Conservation (phyloP, 2,888 invertebrate species). For the Candidula unifasciata region DNA sequence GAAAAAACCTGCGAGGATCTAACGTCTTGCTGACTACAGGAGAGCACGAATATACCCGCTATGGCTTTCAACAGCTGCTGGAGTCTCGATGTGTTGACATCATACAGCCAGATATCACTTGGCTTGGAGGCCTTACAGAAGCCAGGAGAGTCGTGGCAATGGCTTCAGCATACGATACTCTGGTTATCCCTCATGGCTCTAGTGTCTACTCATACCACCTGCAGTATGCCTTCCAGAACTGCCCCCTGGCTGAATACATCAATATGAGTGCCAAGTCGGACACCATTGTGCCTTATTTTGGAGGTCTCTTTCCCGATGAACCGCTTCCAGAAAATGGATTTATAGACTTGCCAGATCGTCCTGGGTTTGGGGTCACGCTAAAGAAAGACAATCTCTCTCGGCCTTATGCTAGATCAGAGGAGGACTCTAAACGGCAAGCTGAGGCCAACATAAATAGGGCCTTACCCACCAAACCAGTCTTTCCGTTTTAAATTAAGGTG, state of each 20-base stretch:
- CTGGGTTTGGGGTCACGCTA: constrained; percentile 75
- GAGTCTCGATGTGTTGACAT: constrained; percentile 73
- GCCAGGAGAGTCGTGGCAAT: constrained; percentile 73
- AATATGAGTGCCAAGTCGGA: constrained; percentile 70
- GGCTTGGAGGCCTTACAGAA: constrained; percentile 76
- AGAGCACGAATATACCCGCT: constrained; percentile 75
- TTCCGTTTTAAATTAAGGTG: constrained; percentile 61
- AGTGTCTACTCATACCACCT: constrained; percentile 76
- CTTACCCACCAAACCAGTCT: constrained; percentile 60
- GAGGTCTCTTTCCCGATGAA: constrained; percentile 74
- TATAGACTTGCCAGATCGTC: constrained; percentile 72
- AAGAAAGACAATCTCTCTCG: constrained; percentile 64
- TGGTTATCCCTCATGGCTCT: constrained; percentile 75
- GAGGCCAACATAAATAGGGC: constrained; percentile 61
- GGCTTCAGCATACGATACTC: constrained; percentile 72
- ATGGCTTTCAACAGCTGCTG: constrained; percentile 72
- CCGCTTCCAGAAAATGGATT: constrained; percentile 73
- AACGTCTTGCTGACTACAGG: constrained; percentile 72
- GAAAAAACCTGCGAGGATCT: constrained; percentile 67
- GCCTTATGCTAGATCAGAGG: constrained; percentile 67
- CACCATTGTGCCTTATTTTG: constrained; percentile 73
- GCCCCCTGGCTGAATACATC: constrained; percentile 75
- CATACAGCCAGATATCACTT: constrained; percentile 76
- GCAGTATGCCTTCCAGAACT: constrained; percentile 74
- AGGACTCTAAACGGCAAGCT: constrained; percentile 66